Percentiles rank a stretch among this genome's conserved stretches.
phyloP scores from a whole-genome alignment of 2,113 vertebrate genomes.

The Hucho hucho region DNA sequence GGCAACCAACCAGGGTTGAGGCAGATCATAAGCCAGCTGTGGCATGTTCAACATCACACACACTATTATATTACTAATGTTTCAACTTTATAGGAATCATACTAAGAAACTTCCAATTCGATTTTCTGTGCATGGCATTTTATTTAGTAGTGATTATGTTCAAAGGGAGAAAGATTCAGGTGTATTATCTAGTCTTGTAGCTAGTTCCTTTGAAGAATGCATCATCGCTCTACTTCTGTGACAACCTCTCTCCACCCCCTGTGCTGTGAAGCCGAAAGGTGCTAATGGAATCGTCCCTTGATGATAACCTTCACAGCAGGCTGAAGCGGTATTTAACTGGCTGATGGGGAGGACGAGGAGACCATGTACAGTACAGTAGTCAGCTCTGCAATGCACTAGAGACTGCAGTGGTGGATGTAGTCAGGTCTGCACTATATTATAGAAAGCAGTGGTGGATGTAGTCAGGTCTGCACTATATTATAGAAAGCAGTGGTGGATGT shows the following conservation, averaged over 20 bases:
- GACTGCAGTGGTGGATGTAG: no score
- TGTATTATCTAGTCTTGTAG: not conserved
- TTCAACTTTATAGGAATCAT: not conserved
- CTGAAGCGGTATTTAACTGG: slow-evolving; percentile 41
- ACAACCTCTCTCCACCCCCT: slow-evolving; percentile 27
- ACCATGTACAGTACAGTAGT: no score
- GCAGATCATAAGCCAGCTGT: not conserved
- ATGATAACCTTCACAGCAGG: slow-evolving; percentile 41
- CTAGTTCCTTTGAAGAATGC: slow-evolving; percentile 7
- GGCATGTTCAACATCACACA: not conserved
- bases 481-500: no score
- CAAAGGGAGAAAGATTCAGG: not conserved
- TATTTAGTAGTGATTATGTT: not conserved
- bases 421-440: no score
- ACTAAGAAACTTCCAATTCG: not conserved
- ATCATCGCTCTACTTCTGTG: slow-evolving; percentile 27
- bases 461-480: no score
- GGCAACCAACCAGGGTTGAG: slow-evolving; percentile 20
- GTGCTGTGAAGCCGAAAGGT: slow-evolving; percentile 46
- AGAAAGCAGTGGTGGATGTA: no score
- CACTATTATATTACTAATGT: no score
- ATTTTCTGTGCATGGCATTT: not conserved
- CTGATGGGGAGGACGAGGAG: no score
- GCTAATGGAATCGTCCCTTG: slow-evolving; percentile 41
- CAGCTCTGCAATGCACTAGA: no score